A percentile compares a stretch with the other conserved stretches of the same genome.
phyloP scores from a whole-genome alignment of 2,888 invertebrate genomes.

The Dynastes maya region DNA sequence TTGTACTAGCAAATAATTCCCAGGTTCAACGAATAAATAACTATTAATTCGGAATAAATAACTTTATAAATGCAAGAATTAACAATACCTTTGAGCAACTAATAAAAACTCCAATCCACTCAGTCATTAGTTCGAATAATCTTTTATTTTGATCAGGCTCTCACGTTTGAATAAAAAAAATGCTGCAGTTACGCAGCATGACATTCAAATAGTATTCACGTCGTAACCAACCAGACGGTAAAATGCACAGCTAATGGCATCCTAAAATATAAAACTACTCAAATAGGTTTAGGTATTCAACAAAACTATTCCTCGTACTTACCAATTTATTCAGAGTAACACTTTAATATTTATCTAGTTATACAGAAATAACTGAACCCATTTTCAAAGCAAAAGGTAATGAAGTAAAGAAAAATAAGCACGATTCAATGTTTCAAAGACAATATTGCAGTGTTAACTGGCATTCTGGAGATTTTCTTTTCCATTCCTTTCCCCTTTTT shows the following conservation, averaged over 20 bases:
- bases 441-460: not conserved
- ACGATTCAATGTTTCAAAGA: slow-evolving; percentile 1
- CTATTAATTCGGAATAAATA: not conserved
- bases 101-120: too few relatives aligned
- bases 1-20: not conserved
- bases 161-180: too few relatives aligned
- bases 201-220: too few relatives aligned
- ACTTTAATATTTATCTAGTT: not conserved
- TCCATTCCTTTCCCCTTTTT: slow-evolving; percentile 21
- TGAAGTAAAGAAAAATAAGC: not conserved
- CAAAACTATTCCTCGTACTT: not conserved
- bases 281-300: not conserved
- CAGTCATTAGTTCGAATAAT: too few relatives aligned
- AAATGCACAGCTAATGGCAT: too few relatives aligned
- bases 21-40: not conserved
- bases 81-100: too few relatives aligned
- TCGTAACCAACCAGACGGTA: too few relatives aligned
- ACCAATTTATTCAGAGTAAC: not conserved
- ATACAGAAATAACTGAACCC: not conserved
- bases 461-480: slow-evolving; percentile 12
- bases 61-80: too few relatives aligned
- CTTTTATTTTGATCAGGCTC: too few relatives aligned
- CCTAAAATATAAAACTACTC: too few relatives aligned
- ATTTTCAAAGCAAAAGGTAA: not conserved
- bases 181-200: too few relatives aligned